A percentile compares a stretch with the other conserved stretches of the same genome.
Conservation (phyloP, 2,113 vertebrate genomes). For the Sminthopsis crassicaudata region DNA sequence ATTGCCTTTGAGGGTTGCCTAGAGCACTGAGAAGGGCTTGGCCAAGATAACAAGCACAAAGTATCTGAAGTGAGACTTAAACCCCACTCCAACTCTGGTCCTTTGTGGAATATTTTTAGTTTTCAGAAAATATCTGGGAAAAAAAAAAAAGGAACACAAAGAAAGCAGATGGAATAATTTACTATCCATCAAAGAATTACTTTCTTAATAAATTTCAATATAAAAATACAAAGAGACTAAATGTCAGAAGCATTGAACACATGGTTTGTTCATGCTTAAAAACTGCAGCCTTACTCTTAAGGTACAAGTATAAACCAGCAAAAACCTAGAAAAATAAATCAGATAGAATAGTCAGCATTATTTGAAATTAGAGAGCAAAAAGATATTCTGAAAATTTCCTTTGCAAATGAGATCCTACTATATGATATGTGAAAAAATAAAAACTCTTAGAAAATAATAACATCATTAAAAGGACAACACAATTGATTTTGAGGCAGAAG, state of each 20-base stretch:
- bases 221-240: not conserved
- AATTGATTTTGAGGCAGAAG: slow-evolving; percentile 53
- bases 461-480: not conserved
- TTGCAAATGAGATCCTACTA: not conserved
- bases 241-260: slow-evolving; percentile 1
- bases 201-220: slow-evolving; percentile 40
- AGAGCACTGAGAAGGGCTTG: not conserved
- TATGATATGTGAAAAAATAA: not conserved
- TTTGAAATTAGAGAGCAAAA: slow-evolving; percentile 7
- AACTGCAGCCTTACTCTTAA: not conserved
- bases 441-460: not conserved
- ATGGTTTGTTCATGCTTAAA: not conserved
- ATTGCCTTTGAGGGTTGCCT: not conserved
- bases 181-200: not conserved
- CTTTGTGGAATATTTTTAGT: not conserved
- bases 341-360: slow-evolving; percentile 16
- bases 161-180: slow-evolving; percentile 8
- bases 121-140: slow-evolving; percentile 35
- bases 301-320: slow-evolving; percentile 19
- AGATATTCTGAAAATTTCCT: slow-evolving; percentile 21
- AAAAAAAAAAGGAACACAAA: not conserved
- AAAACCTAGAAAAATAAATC: not conserved
- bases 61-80: not conserved
- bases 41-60: not conserved
- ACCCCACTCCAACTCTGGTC: not conserved